These are phyloP conservation scores for Saguinus midas DNA, from an alignment of 2,113 vertebrate genomes.

Conservation along the genomic window DNA sequence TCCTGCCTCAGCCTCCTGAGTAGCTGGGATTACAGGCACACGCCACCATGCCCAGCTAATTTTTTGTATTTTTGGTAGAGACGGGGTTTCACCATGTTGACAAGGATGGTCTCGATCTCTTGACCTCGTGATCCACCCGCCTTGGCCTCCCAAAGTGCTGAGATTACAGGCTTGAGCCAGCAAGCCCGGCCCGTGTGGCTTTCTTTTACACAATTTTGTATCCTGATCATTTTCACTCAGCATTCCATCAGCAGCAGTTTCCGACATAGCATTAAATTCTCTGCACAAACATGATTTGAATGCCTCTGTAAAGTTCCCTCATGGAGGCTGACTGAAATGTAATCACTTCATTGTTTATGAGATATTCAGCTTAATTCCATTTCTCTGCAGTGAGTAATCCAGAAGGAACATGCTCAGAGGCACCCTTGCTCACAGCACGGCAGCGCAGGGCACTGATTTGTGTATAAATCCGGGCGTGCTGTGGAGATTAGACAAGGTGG, in stretches of 20 bases:
- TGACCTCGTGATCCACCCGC: too few species aligned
- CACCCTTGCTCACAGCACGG: rapidly evolving
- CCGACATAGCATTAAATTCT: rapidly evolving
- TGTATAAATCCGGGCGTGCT: rapidly evolving
- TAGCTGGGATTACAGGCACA: too few species aligned
- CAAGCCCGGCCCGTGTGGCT: neutral
- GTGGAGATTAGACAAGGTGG: rapidly evolving
- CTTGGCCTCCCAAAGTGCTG: too few species aligned
- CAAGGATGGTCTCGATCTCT: too few species aligned
- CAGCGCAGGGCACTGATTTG: rapidly evolving
- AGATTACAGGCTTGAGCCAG: too few species aligned
- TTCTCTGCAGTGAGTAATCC: rapidly evolving
- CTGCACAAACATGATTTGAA: neutral
- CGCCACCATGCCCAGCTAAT: too few species aligned
- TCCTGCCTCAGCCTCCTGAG: too few species aligned
- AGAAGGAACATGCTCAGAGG: rapidly evolving
- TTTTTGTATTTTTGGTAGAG: too few species aligned
- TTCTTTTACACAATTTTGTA: neutral
- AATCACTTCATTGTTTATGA: neutral
- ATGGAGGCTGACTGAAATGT: neutral
- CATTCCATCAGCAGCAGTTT: neutral
- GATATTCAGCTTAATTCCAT: rapidly evolving
- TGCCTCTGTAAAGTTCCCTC: rapidly evolving
- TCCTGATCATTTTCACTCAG: neutral
- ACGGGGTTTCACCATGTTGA: too few species aligned